A percentile compares a stretch with the other conserved stretches of the same genome.
phyloP scores from a whole-genome alignment of 2,888 invertebrate genomes.

The Lithophane socia region DNA sequence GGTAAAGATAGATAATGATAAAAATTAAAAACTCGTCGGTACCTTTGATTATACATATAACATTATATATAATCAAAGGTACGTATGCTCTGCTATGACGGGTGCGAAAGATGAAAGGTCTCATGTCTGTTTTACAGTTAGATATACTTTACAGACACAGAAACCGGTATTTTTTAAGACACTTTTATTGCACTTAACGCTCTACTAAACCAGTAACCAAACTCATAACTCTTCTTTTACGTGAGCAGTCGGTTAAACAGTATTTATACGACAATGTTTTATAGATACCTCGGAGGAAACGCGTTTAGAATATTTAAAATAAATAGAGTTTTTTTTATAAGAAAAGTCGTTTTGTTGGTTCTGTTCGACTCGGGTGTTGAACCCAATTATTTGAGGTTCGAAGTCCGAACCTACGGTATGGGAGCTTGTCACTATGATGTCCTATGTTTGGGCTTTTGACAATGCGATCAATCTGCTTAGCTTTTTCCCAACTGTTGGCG shows the following conservation, averaged over 20 bases:
- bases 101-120: not conserved
- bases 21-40: too few species aligned
- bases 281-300: not conserved
- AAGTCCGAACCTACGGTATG: constrained; percentile 2
- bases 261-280: not conserved
- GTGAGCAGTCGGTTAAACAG: constrained; percentile 17
- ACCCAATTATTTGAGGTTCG: not conserved
- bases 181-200: constrained; percentile 22
- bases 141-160: not conserved
- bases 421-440: too few species aligned
- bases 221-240: constrained; percentile 24
- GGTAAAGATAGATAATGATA: too few species aligned
- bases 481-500: not conserved
- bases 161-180: not conserved
- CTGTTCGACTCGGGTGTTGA: constrained; percentile 8
- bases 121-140: not conserved
- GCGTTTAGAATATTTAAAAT: constrained; percentile 27
- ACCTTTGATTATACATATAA: too few species aligned
- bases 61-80: too few species aligned
- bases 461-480: not conserved
- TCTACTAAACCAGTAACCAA: constrained; percentile 40
- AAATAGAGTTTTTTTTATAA: not conserved
- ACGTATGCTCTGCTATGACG: too few species aligned
- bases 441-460: too few species aligned
- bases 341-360: not conserved